These are phyloP conservation scores for Columba livia DNA, from an alignment of 2,113 vertebrate species.

Conservation along the genomic window DNA sequence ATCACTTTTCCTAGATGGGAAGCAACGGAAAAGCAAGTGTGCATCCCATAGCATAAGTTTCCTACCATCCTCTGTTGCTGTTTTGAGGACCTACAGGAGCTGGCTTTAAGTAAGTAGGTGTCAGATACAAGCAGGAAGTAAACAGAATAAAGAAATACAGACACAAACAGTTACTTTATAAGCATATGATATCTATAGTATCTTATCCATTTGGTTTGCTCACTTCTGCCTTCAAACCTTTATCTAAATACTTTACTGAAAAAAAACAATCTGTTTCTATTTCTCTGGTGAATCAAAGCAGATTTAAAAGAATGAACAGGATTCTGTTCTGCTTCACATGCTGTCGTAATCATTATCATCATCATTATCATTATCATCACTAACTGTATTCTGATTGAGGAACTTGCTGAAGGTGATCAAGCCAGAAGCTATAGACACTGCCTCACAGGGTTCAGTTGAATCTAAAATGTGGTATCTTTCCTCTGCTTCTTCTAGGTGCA, in stretches of 20 bases:
- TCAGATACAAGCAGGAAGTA: not conserved
- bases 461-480: not conserved
- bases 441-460: not conserved
- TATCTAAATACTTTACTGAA: not conserved
- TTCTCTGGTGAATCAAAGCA: not conserved
- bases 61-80: not conserved
- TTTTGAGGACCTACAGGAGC: not conserved
- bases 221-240: not conserved
- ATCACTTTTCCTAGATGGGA: not conserved
- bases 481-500: not conserved
- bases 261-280: not conserved
- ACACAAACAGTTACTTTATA: not conserved
- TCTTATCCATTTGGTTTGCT: not conserved
- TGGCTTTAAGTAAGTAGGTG: not conserved
- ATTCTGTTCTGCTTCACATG: not conserved
- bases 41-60: not conserved
- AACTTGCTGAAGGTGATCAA: not conserved
- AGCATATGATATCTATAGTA: not conserved
- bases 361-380: not conserved
- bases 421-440: not conserved
- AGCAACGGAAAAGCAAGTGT: not conserved
- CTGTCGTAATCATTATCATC: not conserved
- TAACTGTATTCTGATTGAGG: not conserved
- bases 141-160: not conserved
- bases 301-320: not conserved